phyloP scores from a whole-genome alignment of 2,113 vertebrate genomes.

The Nestor notabilis region DNA sequence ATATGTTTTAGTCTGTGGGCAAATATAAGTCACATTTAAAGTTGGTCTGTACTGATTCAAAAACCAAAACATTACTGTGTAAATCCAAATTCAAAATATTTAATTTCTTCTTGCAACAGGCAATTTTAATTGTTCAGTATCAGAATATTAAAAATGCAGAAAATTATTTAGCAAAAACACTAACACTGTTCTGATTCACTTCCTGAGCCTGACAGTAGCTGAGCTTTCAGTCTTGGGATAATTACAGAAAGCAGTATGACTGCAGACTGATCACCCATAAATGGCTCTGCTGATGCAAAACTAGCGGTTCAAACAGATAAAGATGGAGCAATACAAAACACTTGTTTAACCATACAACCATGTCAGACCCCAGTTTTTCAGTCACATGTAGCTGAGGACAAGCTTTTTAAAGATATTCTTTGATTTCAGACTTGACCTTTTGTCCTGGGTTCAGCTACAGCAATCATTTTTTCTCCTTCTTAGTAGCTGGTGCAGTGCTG shows the following conservation, averaged over 20 bases:
- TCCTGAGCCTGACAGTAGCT: not conserved
- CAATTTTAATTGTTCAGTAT: not conserved
- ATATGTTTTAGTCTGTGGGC: not conserved
- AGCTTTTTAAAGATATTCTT: not conserved
- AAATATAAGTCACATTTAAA: not conserved
- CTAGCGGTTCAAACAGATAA: fast-evolving
- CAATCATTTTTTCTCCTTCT: too few relatives aligned
- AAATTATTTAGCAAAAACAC: not conserved
- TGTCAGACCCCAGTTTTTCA: not conserved
- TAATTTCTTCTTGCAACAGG: not conserved
- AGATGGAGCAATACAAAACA: not conserved
- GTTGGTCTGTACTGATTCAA: not conserved
- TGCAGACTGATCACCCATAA: not conserved
- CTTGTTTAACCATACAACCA: not conserved
- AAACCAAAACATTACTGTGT: not conserved
- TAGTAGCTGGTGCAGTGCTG: too few relatives aligned
- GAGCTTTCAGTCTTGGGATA: not conserved
- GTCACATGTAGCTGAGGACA: not conserved
- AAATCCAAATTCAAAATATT: not conserved
- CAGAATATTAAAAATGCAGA: not conserved
- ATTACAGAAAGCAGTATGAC: not conserved
- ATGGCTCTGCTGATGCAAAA: not conserved
- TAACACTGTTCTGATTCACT: not conserved
- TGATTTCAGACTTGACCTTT: not conserved
- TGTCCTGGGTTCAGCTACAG: too few relatives aligned